Base-by-base conservation (phyloP, 2,888 invertebrate species). In the Amblyjoppa proteus region DNA sequence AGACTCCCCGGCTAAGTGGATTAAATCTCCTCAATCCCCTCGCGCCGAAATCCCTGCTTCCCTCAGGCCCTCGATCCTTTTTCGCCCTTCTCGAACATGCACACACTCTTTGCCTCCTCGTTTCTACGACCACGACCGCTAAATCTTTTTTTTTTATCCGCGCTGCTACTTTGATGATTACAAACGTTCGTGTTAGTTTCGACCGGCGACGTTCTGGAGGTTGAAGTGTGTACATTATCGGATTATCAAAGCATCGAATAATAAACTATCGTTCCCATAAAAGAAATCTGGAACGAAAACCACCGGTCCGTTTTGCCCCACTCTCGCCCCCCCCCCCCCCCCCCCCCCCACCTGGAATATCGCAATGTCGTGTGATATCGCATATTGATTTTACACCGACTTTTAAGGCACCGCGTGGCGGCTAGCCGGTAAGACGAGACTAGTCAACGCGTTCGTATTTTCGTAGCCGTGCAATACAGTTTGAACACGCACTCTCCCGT, bases 341-440 rank as follows among this genome's bases (percentile, higher is more conserved):
- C 41, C 41, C 41, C 9, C 9, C 5, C 41, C 9, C 41, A 0
- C 9, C 41, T 11, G 3, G 11, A 41, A 41, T 3, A 3, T 41
- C 41, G 11, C 41, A 41, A 11, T 41, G 2, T 9, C 7, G 41
- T 41, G 41, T 3, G 45, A 45, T 56, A 69, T 56, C 53, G 76
- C 9, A 51, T 77, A 31, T 51, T 20, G 16, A 28, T n/a, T 70
- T 69, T 41, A 4, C 31, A 16, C 34, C 53, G 71, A 56, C 64
- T 66, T 78, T 61, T 75, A 82, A 38, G 71, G 73, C 49, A 49
- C 53, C 16, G 53, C 58, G 34, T 45, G 49, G 31, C n/a, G n/a
- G 25, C 53, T 13, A 34, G 66, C 61, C 70, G 53, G 76, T 88
- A 79, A 85, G 61, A 66, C 41, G 87, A 84, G 81, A 86, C 81